Evolutionary conservation across 2,113 vertebrate species (phyloP), one percentile per base, ranked within the genome.

Genomic region (Cariama cristata): DNA sequence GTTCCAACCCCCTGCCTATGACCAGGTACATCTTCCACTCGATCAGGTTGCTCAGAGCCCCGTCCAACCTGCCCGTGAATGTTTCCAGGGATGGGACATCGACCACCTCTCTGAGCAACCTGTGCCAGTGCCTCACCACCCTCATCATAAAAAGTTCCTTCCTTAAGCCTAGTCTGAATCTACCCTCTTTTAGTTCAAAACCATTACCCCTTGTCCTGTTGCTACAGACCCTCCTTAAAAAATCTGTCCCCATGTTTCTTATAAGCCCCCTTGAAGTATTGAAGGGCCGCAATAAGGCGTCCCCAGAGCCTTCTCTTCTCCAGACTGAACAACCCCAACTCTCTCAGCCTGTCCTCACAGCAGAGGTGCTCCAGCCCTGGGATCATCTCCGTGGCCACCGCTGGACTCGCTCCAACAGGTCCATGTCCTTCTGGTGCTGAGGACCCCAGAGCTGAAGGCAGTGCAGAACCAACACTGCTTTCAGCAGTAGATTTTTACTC

Each of bases 301-400:
- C 27, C 28, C 15, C 1, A 0, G 5, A 21, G 28, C 47, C 38
- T 76, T 30, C n/a, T 49, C 24, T 47, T 47, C 62, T 40, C 47
- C 19, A 23, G 30, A 10, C 62, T 83, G 45, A 53, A 21, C 47
- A 23, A 1, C 18, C 8, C 33, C 47, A 62, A 2, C 40, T 58
- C 50, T 13, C n/a, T 19, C 79, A 68, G 53, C 45, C 71, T 26
- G 0, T 17, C 63, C 3, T 11, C 32, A 6, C 0, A 67, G 33
- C 12, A 58, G 59, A 67, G 68, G 2, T 12, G 26, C 2, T 75
- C 63, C 62, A 81, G 12, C 27, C 28, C 45, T 32, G 4, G 0
- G 5, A 33, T 0, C 53, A 33, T 15, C 12, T 21, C 3, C 0
- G 1, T 14, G 58, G 3, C 28, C 16, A 58, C 32, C 20, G 28